These are phyloP conservation scores for Dicaeum eximium DNA, from an alignment of 2,113 vertebrate genomes.

Conservation along the genomic window DNA sequence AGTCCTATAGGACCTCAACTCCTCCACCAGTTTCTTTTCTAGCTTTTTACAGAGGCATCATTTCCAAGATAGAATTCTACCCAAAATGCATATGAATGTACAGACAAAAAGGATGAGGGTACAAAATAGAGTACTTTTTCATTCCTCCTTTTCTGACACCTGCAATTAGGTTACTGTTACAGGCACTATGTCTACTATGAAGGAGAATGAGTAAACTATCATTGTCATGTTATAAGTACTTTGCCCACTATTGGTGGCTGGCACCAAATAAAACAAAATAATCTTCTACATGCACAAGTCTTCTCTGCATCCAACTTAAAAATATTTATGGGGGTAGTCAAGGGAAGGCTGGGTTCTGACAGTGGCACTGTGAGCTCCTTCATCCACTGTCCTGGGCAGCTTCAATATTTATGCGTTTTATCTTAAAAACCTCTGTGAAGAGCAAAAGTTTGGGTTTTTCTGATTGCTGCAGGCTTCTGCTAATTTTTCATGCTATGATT, in stretches of 20 bases:
- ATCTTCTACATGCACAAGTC: not conserved
- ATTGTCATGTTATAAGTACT: not conserved
- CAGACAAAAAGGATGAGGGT: not conserved
- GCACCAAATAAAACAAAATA: not conserved
- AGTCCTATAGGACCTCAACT: not conserved
- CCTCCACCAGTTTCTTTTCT: not conserved
- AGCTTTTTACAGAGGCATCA: not conserved
- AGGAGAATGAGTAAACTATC: not conserved
- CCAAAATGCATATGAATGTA: not conserved
- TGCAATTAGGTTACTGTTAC: not conserved
- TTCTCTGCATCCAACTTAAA: not conserved
- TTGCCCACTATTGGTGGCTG: not conserved
- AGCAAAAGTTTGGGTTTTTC: slow-evolving; percentile 3
- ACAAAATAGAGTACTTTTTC: not conserved
- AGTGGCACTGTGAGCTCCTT: not conserved
- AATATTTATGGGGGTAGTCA: not conserved
- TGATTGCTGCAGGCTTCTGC: not conserved
- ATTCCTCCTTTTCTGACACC: not conserved
- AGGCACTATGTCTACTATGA: not conserved
- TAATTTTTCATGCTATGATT: slow-evolving; percentile 23
- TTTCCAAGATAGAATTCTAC: not conserved
- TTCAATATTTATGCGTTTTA: not conserved
- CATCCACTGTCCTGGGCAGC: not conserved
- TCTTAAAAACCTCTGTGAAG: slow-evolving; percentile 8
- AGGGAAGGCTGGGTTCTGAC: not conserved